Conservation (phyloP, 2,113 vertebrate species). For the Camelus dromedarius region DNA sequence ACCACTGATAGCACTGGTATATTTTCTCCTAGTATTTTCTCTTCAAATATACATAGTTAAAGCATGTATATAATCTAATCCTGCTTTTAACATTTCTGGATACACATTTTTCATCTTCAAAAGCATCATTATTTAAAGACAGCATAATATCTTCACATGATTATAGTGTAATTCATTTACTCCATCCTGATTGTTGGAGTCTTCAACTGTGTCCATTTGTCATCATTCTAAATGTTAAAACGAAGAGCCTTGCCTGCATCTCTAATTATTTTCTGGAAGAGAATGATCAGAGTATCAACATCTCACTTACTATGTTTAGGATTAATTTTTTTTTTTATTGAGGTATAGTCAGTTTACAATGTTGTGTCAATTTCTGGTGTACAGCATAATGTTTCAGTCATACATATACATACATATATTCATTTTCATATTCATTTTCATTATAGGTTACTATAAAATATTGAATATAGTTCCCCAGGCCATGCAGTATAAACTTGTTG, state of each 20-base stretch:
- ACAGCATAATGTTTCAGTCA: too few species aligned
- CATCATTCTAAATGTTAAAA: conserved; percentile 22
- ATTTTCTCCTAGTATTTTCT: conserved; percentile 36
- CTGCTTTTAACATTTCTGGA: conserved; percentile 33
- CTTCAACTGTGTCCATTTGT: conserved; percentile 32
- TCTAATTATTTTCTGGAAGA: neutral
- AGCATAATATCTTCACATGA: conserved; percentile 1
- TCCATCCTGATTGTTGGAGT: neutral
- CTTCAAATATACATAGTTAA: neutral
- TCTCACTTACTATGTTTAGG: neutral
- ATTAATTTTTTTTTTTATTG: neutral
- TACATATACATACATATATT: too few species aligned
- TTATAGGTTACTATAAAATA: too few species aligned
- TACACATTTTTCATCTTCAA: conserved; percentile 39
- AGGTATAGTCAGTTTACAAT: too few species aligned
- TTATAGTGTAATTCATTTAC: conserved; percentile 13
- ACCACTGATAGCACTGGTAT: neutral
- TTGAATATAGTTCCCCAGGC: too few species aligned
- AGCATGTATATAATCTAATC: neutral
- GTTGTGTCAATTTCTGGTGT: too few species aligned
- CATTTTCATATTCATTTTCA: too few species aligned
- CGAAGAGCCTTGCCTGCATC: neutral
- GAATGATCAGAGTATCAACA: neutral
- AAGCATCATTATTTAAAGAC: neutral
- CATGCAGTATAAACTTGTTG: too few species aligned